Percentiles rank a stretch among this genome's conserved stretches.
phyloP scores from a whole-genome alignment of 2,113 vertebrate genomes.

The Eurypyga helias region DNA sequence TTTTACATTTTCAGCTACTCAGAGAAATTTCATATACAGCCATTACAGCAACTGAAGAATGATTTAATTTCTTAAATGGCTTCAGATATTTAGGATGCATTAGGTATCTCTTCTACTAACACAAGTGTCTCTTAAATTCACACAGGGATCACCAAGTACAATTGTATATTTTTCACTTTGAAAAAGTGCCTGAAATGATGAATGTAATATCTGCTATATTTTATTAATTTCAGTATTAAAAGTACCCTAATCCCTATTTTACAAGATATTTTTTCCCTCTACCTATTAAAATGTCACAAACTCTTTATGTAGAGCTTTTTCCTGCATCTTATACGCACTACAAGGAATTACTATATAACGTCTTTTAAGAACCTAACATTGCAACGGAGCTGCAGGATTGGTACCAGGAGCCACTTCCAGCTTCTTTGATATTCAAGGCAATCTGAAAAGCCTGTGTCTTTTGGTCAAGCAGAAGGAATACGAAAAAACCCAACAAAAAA shows the following conservation, averaged over 20 bases:
- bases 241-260: not conserved
- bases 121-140: not conserved
- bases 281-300: not conserved
- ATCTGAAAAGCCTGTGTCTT: not conserved
- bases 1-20: not conserved
- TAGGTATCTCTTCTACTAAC: not conserved
- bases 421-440: not conserved
- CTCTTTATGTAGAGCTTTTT: not conserved
- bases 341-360: not conserved
- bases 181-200: not conserved
- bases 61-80: not conserved
- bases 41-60: not conserved
- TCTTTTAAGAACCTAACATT: not conserved
- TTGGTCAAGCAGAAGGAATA: not conserved
- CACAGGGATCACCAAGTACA: not conserved
- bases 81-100: not conserved
- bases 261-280: not conserved
- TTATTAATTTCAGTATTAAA: not conserved
- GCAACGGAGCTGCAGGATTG: not conserved
- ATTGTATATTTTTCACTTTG: not conserved
- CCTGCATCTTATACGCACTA: not conserved
- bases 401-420: not conserved
- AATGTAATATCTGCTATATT: not conserved
- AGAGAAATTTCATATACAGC: not conserved
- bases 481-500: rapidly evolving